Conservation (phyloP, 2,888 invertebrate genomes). For the Sericinus montela region DNA sequence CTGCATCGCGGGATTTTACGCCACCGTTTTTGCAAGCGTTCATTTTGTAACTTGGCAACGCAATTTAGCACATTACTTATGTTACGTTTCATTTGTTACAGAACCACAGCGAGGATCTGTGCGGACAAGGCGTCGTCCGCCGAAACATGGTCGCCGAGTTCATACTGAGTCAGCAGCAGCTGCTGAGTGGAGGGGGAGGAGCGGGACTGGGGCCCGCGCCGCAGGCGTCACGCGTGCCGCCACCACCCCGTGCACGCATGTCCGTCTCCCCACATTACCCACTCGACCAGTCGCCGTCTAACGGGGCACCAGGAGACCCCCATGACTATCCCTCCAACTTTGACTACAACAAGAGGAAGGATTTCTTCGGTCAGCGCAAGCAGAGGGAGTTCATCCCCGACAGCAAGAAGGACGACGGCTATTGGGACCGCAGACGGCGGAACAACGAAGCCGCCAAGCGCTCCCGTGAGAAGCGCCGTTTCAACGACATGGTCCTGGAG, state of each 20-base stretch:
- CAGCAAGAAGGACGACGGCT: slow-evolving; percentile 97
- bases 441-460: slow-evolving; percentile 99
- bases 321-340: slow-evolving; percentile 72
- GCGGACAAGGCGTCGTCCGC: slow-evolving; percentile 76
- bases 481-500: slow-evolving; percentile 98
- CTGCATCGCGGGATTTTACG: slow-evolving; percentile 60
- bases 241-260: slow-evolving; percentile 55
- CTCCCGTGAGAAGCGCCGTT: slow-evolving; percentile 96
- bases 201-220: slow-evolving; percentile 60
- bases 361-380: slow-evolving; percentile 93
- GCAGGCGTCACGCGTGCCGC: slow-evolving; percentile 51
- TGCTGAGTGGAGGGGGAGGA: slow-evolving; percentile 58
- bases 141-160: slow-evolving; percentile 94
- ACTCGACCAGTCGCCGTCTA: slow-evolving; percentile 67
- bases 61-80: slow-evolving; percentile 44
- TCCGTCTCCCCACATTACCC: slow-evolving; percentile 68
- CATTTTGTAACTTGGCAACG: slow-evolving; percentile 51
- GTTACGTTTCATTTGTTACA: slow-evolving; percentile 63
- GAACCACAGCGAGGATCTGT: slow-evolving; percentile 68
- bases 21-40: slow-evolving; percentile 58
- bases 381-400: slow-evolving; percentile 98
- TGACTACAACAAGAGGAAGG: slow-evolving; percentile 86
- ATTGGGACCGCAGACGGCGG: slow-evolving; percentile 96
- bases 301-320: slow-evolving; percentile 44
- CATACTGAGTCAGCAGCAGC: slow-evolving; percentile 85